Base-by-base conservation (phyloP, 2,888 invertebrate genomes). In the Ctena decussata region DNA sequence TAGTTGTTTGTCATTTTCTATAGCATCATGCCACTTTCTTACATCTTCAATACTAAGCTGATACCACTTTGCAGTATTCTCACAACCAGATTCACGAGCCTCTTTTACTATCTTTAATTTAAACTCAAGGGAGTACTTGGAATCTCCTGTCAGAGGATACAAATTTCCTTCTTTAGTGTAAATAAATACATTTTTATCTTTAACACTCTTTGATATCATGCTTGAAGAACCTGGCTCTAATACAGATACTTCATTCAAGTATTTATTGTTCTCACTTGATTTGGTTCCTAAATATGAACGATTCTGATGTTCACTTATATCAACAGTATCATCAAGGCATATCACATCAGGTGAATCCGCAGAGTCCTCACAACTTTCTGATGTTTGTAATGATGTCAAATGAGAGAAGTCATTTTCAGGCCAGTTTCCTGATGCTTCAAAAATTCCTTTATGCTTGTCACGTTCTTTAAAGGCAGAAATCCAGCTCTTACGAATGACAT, bases 1-100 rank as follows among this genome's bases (percentile, higher is more conserved):
- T 60, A 81, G 53, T 24, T 75, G 44, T 53, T 65, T 53, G 5
- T 72, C 73, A 8, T 85, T 81, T 41, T 81, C 60, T 8, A 88
- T 60, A 30, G 60, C 72, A 84, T 85, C 85, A 82, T 84, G 82
- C 88, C 88, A 88, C 44, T 84, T 80, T 80, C 84, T 84, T 11
- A 88, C 85, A 60, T 81, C 82, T 18, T 82, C 71, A 46, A 84
- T 80, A 11, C 49, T 53, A 46, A 85, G 57, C 46, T 69, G 72
- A 57, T 82, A 84, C 77, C 70, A 77, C 35, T 74, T 84, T 18
- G 88, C 84, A 35, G 88, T 81, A 37, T 77, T 86, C 46, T 80
- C 86, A 84, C 84, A 88, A 5, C 88, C 88, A 35, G 85, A 82
- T 32, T 74, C 77, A 39, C 73, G 74, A 41, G 88, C 88, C 53